Base-by-base conservation (phyloP, 2,888 invertebrate genomes). In the Stictocephala bisonia region DNA sequence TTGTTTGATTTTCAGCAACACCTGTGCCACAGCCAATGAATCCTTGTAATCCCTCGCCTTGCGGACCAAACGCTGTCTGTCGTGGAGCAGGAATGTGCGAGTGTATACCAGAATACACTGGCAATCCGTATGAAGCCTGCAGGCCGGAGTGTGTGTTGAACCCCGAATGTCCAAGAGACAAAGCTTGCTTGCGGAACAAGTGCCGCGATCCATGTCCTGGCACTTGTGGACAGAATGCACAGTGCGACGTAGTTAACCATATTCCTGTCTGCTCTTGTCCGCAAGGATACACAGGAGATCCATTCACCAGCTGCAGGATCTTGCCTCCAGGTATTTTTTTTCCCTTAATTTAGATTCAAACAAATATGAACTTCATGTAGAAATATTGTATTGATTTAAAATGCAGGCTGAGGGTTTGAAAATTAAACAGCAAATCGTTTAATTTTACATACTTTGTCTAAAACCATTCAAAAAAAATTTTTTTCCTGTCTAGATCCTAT, bases 221-320 rank as follows among this genome's bases (percentile, higher is more conserved):
- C 64, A 82, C 83, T 29, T 85, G 85, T 75, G 85, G 85, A 0
- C 76, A 80, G 15, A 83, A 83, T 24, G 90, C 95, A 7, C 88
- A 88, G 79, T 96, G 95, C 83, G 87, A 88, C 79, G 94, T 94
- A 76, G 89, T 93, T 78, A 92, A 93, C 82, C 95, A 96, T 84
- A 91, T 91, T 82, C 94, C 95, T 13, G 86, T 92, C 77, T 96
- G 96, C 82, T 91, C 90, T 78, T 96, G 96, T 82, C 86, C 90
- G 79, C 87, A 89, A 73, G 93, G 93, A 78, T 94, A 90, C 83
- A 90, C 90, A 4, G 95, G 95, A 50, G 92, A 95, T 88, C 95
- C 95, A 77, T 94, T 94, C 85, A 89, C 89, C 79, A 78, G 77
- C 22, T 79, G 79, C 50, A 31, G 73, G 20, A 60, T 64, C 29